Evolutionary conservation across 2,113 vertebrate genomes (phyloP).

Genomic region (Pygoscelis adeliae): DNA sequence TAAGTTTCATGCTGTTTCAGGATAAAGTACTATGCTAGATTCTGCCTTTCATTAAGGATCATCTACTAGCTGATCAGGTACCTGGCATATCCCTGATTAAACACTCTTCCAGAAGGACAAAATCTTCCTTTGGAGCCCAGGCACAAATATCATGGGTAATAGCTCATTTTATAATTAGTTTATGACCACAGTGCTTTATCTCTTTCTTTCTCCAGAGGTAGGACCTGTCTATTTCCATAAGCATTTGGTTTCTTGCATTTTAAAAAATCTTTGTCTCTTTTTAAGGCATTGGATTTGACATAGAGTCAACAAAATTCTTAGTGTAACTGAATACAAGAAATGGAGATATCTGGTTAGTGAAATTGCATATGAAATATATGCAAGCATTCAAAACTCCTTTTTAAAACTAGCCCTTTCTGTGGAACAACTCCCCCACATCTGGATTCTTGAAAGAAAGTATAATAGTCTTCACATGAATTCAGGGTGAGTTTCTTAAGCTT

Average conservation of each 20-base stretch:
- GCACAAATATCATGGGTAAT: background rate
- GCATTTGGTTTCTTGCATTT: background rate
- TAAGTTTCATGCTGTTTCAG: background rate
- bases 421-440: background rate
- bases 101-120: background rate
- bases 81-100: background rate
- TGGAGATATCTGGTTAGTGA: background rate
- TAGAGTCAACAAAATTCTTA: background rate
- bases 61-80: background rate
- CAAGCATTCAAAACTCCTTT: background rate
- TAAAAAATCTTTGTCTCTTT: background rate
- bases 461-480: background rate
- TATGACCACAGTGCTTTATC: background rate
- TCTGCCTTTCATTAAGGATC: background rate
- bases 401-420: background rate
- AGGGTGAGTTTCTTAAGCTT: background rate
- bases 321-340: background rate
- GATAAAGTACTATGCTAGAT: background rate
- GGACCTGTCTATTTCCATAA: background rate
- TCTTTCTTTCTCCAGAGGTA: background rate
- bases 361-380: background rate
- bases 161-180: background rate
- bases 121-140: background rate
- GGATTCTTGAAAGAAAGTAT: background rate
- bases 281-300: background rate